phyloP scores from a whole-genome alignment of 2,797 vertebrate species.

The Neomorphus geoffroyi region DNA sequence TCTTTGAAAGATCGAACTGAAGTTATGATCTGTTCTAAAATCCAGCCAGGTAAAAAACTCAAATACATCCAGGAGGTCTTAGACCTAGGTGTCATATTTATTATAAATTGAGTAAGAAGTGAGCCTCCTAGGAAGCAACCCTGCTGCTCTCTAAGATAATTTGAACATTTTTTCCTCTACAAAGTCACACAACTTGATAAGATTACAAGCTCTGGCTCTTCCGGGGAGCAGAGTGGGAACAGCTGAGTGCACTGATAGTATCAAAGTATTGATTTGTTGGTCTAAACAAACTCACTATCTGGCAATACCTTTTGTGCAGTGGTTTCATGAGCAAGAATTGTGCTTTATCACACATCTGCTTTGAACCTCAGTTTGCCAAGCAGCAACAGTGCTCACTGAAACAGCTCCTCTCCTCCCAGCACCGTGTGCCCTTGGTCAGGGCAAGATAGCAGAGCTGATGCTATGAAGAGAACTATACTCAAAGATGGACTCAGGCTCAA shows the following conservation, averaged over 20 bases:
- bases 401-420: background rate
- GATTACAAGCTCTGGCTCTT: background rate
- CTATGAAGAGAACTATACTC: background rate
- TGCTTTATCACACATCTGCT: background rate
- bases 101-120: background rate
- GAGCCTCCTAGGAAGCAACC: background rate
- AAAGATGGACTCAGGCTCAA: background rate
- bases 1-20: background rate
- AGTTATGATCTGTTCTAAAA: background rate
- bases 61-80: background rate
- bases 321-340: background rate
- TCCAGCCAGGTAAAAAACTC: background rate
- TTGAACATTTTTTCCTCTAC: background rate
- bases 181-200: background rate
- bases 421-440: fast-evolving
- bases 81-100: background rate
- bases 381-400: background rate
- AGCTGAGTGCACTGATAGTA: background rate
- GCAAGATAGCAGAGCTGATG: fast-evolving
- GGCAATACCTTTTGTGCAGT: background rate
- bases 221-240: background rate
- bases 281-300: background rate
- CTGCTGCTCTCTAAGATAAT: background rate
- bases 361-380: background rate
- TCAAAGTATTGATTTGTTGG: background rate